Base-by-base conservation (phyloP, 2,797 vertebrate genomes). In the Myioborus melanocephalus region DNA sequence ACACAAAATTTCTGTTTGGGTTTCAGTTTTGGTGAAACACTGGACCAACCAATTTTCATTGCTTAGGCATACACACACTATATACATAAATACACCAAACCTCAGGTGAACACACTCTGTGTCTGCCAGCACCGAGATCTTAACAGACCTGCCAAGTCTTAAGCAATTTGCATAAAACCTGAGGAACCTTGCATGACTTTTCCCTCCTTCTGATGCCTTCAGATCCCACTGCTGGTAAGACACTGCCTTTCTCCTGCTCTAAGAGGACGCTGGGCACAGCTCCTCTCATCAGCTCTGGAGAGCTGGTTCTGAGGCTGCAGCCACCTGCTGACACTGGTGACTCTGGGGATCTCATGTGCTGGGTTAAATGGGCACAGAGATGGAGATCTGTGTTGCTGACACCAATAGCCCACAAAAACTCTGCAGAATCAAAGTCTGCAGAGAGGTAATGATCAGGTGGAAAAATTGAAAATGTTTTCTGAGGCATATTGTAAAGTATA, bases 21-120 rank as follows among this genome's bases (percentile, higher is more conserved):
- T 93, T 91, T 91, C 77, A 61, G 65, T 91, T 91, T 72, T 78
- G 66, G n/a, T 76, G 80, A 75, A 91, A 78, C 72, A 24, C 15
- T 8, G 26, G 69, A 43, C 43, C 18, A 14, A 44, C 23, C 80
- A 53, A 59, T 79, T 92, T 68, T 30, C 79, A 26, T 69, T 71
- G 47, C 53, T 71, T 32, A 46, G n/a, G 46, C 20, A 28, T 20
- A 43, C 44, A 59, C 35, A 34, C 24, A 27, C 35, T 12, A 4
- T 6, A 44, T 12, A 63, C 6, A 10, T 34, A 88, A 78, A 95
- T 65, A 83, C 2, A 56, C 14, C 57, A 78, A 53, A 39, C 83
- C 61, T 78, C 86, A 94, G 57, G n/a, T 18, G n/a, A 37, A 78
- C 84, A 88, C 52, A 80, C 9, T 35, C 0, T 2, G 11, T 34